A percentile compares a stretch with the other conserved stretches of the same genome.
These are phyloP conservation scores for Muntiacus muntjak DNA, from an alignment of 2,113 vertebrate species.

Conservation along the genomic window DNA sequence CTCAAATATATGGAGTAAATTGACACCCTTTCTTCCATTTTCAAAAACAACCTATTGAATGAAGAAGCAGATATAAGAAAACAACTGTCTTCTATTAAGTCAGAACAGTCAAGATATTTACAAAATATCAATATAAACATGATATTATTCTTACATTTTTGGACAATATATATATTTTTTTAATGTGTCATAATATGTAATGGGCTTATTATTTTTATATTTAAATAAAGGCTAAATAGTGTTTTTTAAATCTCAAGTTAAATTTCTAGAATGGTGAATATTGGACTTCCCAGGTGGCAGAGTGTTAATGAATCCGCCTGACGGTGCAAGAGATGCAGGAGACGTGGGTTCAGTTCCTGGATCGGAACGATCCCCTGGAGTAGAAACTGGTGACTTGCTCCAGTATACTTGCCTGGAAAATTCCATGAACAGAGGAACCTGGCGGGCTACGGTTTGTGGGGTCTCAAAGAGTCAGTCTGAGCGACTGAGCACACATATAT, in stretches of 20 bases:
- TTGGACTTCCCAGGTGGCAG: not conserved
- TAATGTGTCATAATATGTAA: not conserved
- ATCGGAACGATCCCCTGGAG: not conserved
- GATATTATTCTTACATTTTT: not conserved
- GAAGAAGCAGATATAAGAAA: not conserved
- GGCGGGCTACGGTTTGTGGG: rapidly evolving
- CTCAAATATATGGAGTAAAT: not conserved
- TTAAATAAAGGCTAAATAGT: not conserved
- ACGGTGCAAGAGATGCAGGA: not conserved
- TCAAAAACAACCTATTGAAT: not conserved
- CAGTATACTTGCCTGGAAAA: not conserved
- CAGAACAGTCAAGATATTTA: not conserved
- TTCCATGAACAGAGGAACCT: not conserved
- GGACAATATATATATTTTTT: not conserved
- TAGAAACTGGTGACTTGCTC: not conserved
- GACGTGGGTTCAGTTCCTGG: not conserved
- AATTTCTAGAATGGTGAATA: not conserved
- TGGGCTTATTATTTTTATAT: not conserved
- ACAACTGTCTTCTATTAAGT: not conserved
- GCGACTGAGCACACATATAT: not conserved
- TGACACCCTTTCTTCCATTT: not conserved
- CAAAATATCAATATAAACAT: not conserved
- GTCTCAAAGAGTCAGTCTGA: not conserved
- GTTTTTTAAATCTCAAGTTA: not conserved
- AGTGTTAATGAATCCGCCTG: not conserved